These are phyloP conservation scores for Selene dorsalis DNA, from an alignment of 2,797 vertebrate genomes.

Conservation along the genomic window DNA sequence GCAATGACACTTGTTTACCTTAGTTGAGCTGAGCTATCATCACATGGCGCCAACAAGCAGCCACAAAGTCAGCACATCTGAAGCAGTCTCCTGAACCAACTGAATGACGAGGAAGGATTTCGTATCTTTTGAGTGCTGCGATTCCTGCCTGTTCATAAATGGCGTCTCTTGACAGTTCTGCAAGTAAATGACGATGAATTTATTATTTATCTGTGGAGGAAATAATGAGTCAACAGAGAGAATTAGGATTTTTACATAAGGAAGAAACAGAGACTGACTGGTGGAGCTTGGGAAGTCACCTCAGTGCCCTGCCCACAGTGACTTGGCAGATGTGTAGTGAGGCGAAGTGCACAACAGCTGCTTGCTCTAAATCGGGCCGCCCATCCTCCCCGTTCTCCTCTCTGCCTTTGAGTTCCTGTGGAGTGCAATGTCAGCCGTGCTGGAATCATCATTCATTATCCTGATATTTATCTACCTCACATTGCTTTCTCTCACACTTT, in stretches of 20 bases:
- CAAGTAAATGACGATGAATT: background rate
- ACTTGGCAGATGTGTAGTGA: constrained; percentile 80
- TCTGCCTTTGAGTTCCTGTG: constrained; percentile 80
- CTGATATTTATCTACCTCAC: constrained; percentile 43
- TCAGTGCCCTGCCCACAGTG: constrained; percentile 68
- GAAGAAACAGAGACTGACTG: background rate
- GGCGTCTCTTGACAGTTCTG: background rate
- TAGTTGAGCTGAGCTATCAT: constrained; percentile 26
- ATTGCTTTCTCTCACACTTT: constrained; percentile 7
- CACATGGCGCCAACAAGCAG: constrained; percentile 31
- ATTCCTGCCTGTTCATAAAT: background rate
- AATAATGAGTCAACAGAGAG: background rate
- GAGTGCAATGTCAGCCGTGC: constrained; percentile 82
- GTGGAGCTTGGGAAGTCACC: constrained; percentile 70
- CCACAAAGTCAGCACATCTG: constrained; percentile 46
- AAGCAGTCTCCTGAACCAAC: constrained; percentile 13
- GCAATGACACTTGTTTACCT: constrained; percentile 25
- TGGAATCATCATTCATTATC: constrained; percentile 78
- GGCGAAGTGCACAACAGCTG: constrained; percentile 78
- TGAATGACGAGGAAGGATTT: background rate
- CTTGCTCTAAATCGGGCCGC: constrained; percentile 79
- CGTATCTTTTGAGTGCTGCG: background rate
- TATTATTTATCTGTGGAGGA: background rate
- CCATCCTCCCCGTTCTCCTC: constrained; percentile 68
- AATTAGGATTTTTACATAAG: constrained; percentile 13